Percentiles rank a stretch among this genome's conserved stretches.
Conservation (phyloP, 2,888 invertebrate genomes). For the Epinotia nisella region DNA sequence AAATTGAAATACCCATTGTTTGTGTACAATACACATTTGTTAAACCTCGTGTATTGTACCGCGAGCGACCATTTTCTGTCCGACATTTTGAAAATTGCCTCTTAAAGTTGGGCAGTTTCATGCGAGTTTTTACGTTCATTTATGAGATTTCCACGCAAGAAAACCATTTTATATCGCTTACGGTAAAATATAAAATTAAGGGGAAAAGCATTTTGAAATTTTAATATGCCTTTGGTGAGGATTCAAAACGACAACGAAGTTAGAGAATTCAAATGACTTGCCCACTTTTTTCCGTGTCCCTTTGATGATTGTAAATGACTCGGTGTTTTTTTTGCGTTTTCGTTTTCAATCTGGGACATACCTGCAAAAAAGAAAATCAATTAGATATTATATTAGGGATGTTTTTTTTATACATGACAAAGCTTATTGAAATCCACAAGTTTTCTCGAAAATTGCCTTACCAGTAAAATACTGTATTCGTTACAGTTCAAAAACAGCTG, state of each 20-base stretch:
- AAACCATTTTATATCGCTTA: constrained; percentile 28
- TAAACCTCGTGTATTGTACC: constrained; percentile 25
- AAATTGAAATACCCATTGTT: constrained; percentile 32
- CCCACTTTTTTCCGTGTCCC: constrained; percentile 19
- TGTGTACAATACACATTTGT: constrained; percentile 34
- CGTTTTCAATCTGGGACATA: constrained; percentile 5
- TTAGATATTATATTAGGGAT: not conserved
- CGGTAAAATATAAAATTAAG: constrained; percentile 27
- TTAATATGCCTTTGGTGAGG: constrained; percentile 2
- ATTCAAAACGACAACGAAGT: constrained; percentile 17
- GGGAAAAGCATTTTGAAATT: constrained; percentile 3
- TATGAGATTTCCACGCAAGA: constrained; percentile 19
- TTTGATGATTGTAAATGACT: constrained; percentile 26
- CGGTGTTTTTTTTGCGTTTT: constrained; percentile 2
- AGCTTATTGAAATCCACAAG: no score
- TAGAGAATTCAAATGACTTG: constrained; percentile 29
- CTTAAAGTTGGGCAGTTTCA: constrained; percentile 29
- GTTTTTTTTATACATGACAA: no score
- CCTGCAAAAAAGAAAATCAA: constrained; percentile 19
- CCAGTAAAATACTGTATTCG: not conserved
- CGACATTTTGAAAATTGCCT: constrained; percentile 33
- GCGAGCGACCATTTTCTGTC: constrained; percentile 28
- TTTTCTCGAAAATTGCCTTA: not conserved
- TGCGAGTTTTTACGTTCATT: constrained; percentile 30
- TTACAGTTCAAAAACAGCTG: no score